Conservation (phyloP, 1,140 invertebrate species). For the Cotesia typhae region DNA sequence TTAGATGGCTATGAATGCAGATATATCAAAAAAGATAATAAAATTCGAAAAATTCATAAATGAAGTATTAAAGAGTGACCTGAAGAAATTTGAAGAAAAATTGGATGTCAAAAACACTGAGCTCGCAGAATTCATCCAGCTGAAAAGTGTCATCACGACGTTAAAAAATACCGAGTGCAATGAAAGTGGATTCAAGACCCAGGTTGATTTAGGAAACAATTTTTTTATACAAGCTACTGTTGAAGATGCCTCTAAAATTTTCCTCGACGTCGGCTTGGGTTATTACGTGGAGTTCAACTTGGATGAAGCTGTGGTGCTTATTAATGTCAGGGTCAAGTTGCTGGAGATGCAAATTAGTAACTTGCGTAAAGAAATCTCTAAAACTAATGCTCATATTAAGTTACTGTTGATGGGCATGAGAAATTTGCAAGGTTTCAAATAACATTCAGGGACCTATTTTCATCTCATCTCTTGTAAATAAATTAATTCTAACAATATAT, state of each 20-base stretch:
- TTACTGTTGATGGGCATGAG: constrained; percentile 74
- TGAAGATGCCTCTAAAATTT: constrained; percentile 72
- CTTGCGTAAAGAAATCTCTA: constrained; percentile 72
- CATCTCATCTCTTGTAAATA: no score
- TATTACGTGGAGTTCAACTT: constrained; percentile 78
- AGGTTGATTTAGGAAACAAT: constrained; percentile 81
- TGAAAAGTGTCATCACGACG: constrained; percentile 71
- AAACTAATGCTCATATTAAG: constrained; percentile 83
- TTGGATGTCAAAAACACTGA: constrained; percentile 73
- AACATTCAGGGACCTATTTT: not conserved
- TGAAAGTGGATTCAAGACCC: constrained; percentile 76
- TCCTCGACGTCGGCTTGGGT: constrained; percentile 80
- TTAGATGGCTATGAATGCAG: constrained; percentile 46
- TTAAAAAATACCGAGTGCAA: constrained; percentile 51
- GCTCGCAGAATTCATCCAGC: constrained; percentile 77
- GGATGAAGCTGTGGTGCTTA: constrained; percentile 76
- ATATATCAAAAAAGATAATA: constrained; percentile 57
- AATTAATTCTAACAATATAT: no score
- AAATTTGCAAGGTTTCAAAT: constrained; percentile 65
- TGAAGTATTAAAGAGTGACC: constrained; percentile 73
- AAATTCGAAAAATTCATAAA: constrained; percentile 72
- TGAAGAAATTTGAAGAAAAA: constrained; percentile 69
- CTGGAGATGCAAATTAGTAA: constrained; percentile 72
- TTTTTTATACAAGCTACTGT: constrained; percentile 79
- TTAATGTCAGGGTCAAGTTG: constrained; percentile 74